A percentile compares a stretch with the other conserved stretches of the same genome.
These are phyloP conservation scores for Hormaphis cornu DNA, from an alignment of 1,140 invertebrate species.

Conservation along the genomic window DNA sequence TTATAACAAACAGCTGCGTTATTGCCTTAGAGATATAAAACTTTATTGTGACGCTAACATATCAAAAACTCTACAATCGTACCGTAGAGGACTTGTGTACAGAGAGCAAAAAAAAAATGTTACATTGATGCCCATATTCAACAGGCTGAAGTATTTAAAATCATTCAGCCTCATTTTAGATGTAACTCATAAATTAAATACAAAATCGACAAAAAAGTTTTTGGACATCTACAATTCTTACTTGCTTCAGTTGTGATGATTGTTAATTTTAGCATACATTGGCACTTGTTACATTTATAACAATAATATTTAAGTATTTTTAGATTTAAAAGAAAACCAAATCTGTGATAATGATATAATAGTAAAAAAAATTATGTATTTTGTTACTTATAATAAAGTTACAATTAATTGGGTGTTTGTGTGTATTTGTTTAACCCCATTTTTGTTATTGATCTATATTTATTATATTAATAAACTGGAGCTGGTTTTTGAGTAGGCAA, in stretches of 20 bases:
- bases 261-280: neutral
- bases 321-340: conserved; percentile 3
- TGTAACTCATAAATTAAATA: conserved; percentile 20
- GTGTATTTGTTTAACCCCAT: neutral
- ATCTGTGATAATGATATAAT: conserved; percentile 23
- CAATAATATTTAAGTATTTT: neutral
- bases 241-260: neutral
- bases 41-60: conserved; percentile 11
- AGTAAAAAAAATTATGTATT: conserved; percentile 7
- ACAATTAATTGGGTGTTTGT: neutral
- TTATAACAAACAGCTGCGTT: conserved; percentile 10
- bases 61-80: conserved; percentile 16
- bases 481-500: neutral
- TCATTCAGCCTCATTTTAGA: conserved; percentile 13
- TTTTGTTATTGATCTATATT: too few species aligned
- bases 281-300: conserved; percentile 8
- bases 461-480: neutral
- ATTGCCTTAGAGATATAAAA: conserved; percentile 15
- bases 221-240: conserved; percentile 14
- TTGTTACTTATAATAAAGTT: conserved; percentile 6
- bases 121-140: conserved; percentile 8
- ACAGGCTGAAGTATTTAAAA: conserved; percentile 18
- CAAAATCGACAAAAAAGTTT: conserved; percentile 5
- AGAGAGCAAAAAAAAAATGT: conserved; percentile 16
- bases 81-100: conserved; percentile 14